Evolutionary conservation across 1,140 invertebrate species (phyloP).

Genomic region (Eulimnadia texana): DNA sequence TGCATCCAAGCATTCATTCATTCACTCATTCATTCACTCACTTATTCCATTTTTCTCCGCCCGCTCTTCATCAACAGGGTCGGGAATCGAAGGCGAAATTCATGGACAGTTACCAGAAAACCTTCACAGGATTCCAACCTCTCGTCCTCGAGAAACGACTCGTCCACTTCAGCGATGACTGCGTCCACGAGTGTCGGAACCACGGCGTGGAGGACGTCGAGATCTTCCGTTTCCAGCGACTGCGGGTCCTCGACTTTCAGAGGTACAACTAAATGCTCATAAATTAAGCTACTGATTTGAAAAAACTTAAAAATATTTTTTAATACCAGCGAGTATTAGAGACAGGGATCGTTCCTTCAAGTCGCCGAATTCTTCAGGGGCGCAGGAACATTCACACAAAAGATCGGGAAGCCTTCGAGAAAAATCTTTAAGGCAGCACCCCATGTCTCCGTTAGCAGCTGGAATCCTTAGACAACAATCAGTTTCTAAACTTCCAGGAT

Average conservation of each 20-base stretch:
- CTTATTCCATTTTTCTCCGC: no score
- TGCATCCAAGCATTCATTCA: no score
- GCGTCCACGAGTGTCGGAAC: slow-evolving; percentile 43
- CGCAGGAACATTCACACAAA: neutral
- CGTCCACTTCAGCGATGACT: slow-evolving; percentile 66
- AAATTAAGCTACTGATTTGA: no score
- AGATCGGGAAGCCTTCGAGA: slow-evolving; percentile 9
- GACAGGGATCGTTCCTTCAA: neutral
- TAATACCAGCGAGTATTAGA: slow-evolving; percentile 5
- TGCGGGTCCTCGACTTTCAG: slow-evolving; percentile 19
- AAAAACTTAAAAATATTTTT: no score
- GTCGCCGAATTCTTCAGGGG: neutral
- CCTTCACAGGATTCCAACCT: slow-evolving; percentile 79
- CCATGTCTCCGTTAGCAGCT: slow-evolving; percentile 15
- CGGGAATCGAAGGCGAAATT: slow-evolving; percentile 51
- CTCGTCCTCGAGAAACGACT: slow-evolving; percentile 62
- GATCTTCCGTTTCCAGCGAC: slow-evolving; percentile 47
- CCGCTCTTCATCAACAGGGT: no score
- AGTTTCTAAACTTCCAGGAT: neutral
- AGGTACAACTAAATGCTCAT: no score
- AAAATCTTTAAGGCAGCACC: neutral
- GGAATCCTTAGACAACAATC: slow-evolving; percentile 11
- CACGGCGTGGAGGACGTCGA: slow-evolving; percentile 60
- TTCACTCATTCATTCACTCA: no score
- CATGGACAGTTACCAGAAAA: slow-evolving; percentile 74